phyloP scores from a whole-genome alignment of 2,888 invertebrate species.

The Himalopsyche anomala region DNA sequence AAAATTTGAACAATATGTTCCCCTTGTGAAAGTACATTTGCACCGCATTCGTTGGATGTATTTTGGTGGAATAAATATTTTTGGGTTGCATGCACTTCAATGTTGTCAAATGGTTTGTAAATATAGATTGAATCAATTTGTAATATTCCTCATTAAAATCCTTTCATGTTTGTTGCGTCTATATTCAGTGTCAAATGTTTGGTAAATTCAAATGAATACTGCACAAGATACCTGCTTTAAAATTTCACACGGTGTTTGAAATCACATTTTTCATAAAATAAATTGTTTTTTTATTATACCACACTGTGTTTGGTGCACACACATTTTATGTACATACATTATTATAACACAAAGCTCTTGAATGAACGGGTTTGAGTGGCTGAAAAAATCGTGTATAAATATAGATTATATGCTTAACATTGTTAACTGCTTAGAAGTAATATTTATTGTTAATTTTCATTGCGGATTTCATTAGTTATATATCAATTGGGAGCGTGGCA shows the following conservation, averaged over 20 bases:
- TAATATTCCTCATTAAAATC: not conserved
- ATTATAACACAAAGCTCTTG: not conserved
- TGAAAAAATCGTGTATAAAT: too few relatives aligned
- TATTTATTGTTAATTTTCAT: too few relatives aligned
- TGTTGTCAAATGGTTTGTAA: slow-evolving; percentile 10
- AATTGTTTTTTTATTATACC: not conserved
- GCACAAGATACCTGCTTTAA: not conserved
- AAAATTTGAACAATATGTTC: not conserved
- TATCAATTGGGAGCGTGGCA: too few relatives aligned
- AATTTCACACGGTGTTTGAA: not conserved
- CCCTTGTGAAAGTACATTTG: not conserved
- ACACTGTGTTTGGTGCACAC: not conserved
- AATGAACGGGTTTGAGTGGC: not conserved
- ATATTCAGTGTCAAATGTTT: not conserved
- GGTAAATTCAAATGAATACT: not conserved
- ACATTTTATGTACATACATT: not conserved
- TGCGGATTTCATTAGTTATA: too few relatives aligned
- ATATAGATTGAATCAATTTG: not conserved
- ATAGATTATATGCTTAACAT: too few relatives aligned
- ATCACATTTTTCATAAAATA: not conserved
- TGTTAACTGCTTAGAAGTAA: too few relatives aligned
- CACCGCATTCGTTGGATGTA: not conserved
- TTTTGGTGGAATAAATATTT: not conserved
- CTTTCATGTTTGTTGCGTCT: not conserved
- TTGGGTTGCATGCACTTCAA: not conserved